Conservation (phyloP, 1,140 invertebrate species). For the Nymphalis io region DNA sequence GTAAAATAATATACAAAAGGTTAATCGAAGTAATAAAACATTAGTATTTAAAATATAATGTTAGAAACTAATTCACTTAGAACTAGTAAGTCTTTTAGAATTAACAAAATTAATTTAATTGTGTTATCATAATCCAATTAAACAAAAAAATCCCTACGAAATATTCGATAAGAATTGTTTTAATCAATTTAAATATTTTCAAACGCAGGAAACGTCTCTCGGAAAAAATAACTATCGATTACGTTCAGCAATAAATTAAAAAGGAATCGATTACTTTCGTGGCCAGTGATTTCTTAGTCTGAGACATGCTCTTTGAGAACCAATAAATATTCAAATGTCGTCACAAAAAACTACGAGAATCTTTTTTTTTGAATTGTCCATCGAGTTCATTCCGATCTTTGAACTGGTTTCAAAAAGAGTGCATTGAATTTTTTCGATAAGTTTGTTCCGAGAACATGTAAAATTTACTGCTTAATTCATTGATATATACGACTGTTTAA, state of each 20-base stretch:
- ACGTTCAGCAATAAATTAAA: slow-evolving; percentile 22
- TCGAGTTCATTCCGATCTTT: slow-evolving; percentile 21
- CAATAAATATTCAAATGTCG: slow-evolving; percentile 47
- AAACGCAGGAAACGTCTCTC: neutral
- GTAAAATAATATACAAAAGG: no score
- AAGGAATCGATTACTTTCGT: slow-evolving; percentile 35
- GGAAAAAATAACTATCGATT: neutral
- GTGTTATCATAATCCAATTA: neutral
- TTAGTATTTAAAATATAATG: no score
- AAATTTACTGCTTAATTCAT: slow-evolving; percentile 8
- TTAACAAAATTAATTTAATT: neutral
- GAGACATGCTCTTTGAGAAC: slow-evolving; percentile 40
- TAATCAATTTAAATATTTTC: neutral
- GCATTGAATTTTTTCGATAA: neutral
- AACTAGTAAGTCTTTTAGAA: no score
- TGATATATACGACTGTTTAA: slow-evolving; percentile 4
- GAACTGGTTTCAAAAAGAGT: slow-evolving; percentile 22
- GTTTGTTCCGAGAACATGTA: slow-evolving; percentile 1
- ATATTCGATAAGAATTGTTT: neutral
- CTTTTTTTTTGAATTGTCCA: slow-evolving; percentile 25
- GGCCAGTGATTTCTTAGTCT: slow-evolving; percentile 36
- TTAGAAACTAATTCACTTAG: no score
- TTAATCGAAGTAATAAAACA: no score
- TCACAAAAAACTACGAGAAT: slow-evolving; percentile 29
- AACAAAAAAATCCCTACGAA: neutral